A percentile compares a stretch with the other conserved stretches of the same genome.
Evolutionary conservation across 2,797 vertebrate species (phyloP).

Genomic region (Myotis pilosus): DNA sequence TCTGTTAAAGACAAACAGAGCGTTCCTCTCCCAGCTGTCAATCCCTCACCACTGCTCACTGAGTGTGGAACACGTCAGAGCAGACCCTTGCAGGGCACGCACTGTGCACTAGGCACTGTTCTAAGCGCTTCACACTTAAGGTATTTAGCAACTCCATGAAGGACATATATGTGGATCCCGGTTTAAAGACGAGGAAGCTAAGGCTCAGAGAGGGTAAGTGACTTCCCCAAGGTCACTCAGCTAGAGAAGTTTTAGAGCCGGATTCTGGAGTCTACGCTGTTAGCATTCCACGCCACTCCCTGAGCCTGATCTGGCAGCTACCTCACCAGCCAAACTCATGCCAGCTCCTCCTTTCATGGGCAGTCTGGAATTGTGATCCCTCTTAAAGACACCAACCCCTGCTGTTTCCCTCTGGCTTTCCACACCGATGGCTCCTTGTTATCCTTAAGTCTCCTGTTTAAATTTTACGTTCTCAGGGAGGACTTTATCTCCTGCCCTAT

Average conservation of each 20-base stretch:
- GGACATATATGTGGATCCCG: background rate
- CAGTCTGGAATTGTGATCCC: background rate
- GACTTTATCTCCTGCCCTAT: background rate
- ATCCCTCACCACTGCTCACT: background rate
- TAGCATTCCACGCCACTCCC: background rate
- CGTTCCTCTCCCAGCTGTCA: background rate
- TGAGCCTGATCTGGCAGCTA: background rate
- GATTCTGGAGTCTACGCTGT: background rate
- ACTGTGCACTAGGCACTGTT: background rate
- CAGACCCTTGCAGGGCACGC: rapidly evolving
- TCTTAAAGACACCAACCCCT: background rate
- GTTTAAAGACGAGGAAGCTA: background rate
- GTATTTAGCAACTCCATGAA: background rate
- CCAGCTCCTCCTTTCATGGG: too few relatives aligned
- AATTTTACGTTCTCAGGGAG: background rate
- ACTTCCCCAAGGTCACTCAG: background rate
- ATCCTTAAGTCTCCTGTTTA: background rate
- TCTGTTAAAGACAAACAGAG: background rate
- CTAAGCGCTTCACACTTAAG: background rate
- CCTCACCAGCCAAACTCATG: background rate
- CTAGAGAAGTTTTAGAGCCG: background rate
- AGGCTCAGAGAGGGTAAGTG: background rate
- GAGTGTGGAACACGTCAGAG: background rate
- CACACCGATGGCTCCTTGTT: background rate
- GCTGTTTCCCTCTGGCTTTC: background rate